Evolutionary conservation across 2,797 vertebrate genomes (phyloP).

Genomic region (Rhodeus uyekii): DNA sequence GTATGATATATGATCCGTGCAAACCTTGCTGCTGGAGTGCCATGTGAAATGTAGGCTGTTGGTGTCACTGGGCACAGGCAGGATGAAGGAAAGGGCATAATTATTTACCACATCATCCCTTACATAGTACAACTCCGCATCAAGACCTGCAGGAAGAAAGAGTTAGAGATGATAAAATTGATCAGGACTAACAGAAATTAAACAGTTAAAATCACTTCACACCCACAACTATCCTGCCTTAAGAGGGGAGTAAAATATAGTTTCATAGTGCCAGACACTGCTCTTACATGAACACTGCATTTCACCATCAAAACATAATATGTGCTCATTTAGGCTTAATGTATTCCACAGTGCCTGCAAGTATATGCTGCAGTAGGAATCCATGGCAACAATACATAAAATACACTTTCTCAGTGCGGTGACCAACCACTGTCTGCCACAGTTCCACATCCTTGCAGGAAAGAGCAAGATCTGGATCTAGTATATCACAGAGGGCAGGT

Average conservation of each 20-base stretch:
- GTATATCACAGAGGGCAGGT: neutral
- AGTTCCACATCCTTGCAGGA: neutral
- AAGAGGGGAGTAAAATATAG: slow-evolving; percentile 16
- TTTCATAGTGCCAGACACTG: slow-evolving; percentile 3
- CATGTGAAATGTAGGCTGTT: slow-evolving; percentile 96
- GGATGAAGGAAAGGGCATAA: slow-evolving; percentile 94
- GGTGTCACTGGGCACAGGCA: slow-evolving; percentile 92
- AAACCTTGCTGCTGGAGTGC: slow-evolving; percentile 89
- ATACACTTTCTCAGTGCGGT: slow-evolving; percentile 50
- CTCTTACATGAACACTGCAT: slow-evolving; percentile 15
- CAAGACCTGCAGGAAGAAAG: slow-evolving; percentile 81
- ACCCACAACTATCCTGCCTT: neutral
- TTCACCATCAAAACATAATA: slow-evolving; percentile 39
- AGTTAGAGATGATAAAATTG: neutral
- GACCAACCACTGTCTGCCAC: slow-evolving; percentile 22
- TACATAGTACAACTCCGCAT: slow-evolving; percentile 96
- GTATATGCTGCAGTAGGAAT: slow-evolving; percentile 28
- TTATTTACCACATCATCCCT: slow-evolving; percentile 92
- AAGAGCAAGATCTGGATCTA: neutral
- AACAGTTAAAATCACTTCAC: slow-evolving; percentile 20
- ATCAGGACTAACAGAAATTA: neutral
- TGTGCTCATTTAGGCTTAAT: slow-evolving; percentile 52
- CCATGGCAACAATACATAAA: slow-evolving; percentile 35
- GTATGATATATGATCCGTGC: neutral
- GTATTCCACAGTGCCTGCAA: slow-evolving; percentile 48